Conservation (phyloP, 2,113 vertebrate genomes). For the Cyprinus carpio region DNA sequence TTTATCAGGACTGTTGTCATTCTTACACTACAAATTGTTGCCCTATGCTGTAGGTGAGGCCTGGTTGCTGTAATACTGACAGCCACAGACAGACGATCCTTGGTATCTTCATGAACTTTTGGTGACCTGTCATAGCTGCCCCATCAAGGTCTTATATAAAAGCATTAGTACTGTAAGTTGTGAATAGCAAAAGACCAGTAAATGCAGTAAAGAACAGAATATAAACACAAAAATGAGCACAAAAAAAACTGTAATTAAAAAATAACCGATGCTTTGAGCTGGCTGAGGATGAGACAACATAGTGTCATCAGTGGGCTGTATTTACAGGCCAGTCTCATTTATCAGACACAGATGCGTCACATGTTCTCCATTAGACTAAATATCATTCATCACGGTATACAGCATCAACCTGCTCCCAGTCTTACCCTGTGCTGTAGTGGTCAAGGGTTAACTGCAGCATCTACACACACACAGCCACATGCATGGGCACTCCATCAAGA, state of each 20-base stretch:
- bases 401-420: constrained; percentile 42
- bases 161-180: neutral
- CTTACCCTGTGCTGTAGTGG: constrained; percentile 27
- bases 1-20: neutral
- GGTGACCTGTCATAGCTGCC: constrained; percentile 2
- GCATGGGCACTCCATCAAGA: neutral
- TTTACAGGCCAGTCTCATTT: constrained; percentile 41
- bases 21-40: neutral
- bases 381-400: constrained; percentile 44
- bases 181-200: neutral
- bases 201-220: neutral
- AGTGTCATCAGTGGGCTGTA: neutral
- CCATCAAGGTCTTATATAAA: neutral
- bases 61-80: constrained; percentile 18
- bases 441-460: constrained; percentile 46
- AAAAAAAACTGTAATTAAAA: neutral
- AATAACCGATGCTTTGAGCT: neutral
- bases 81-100: neutral
- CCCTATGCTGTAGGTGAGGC: neutral
- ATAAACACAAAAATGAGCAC: neutral
- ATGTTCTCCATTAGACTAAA: constrained; percentile 35
- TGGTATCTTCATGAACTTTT: neutral
- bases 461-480: constrained; percentile 6
- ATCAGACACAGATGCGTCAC: constrained; percentile 34
- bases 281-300: constrained; percentile 8